Evolutionary conservation across 2,113 vertebrate species (phyloP), one percentile per base, ranked within the genome.

Genomic region (Catharus fuscescens): DNA sequence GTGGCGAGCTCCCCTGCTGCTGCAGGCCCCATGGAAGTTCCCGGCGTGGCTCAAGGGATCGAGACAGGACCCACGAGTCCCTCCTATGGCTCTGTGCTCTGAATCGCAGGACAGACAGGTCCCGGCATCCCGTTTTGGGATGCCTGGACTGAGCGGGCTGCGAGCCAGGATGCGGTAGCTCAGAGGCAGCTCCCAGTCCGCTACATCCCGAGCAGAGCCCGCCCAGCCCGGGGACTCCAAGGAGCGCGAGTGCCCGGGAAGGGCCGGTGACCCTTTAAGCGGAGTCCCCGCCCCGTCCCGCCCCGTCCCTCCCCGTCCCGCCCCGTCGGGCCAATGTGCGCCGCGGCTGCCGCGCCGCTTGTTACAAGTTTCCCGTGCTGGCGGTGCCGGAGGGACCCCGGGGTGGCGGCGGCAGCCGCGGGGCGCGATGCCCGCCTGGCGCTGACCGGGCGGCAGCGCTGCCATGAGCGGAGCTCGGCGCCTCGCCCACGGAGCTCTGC

Each of bases 231-330:
- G 44, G 8, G 2, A 38, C 26, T 4, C 9, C 15, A 1, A 4
- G 19, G 23, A 45, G 2, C 34, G 6, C 13, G 19, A 7, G 28
- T 18, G 3, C 6, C 13, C 10, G 16, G 24, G 32, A 8, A 82
- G 61, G 9, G n/a, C 40, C 57, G 15, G 50, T 20, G 36, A 82
- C 61, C 69, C 97, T 97, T 97, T 97, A 97, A 97, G 94, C 61
- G 24, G 73, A 95, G 92, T 91, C 82, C 44, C 94, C 61, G 84
- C 97, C 96, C 89, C 60, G 62, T 11, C 48, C 69, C 87, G 86
- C 89, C 94, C 95, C 88, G 62, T 18, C 32, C 70, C 91, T 86
- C 92, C 96, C 94, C 84, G 65, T n/a, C 83, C 76, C 92, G 80
- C 89, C 96, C 93, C 86, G 62, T 3, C 86, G 67, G 81, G 73